phyloP scores from a whole-genome alignment of 1,140 invertebrate genomes.

The Kradibia gibbosae region DNA sequence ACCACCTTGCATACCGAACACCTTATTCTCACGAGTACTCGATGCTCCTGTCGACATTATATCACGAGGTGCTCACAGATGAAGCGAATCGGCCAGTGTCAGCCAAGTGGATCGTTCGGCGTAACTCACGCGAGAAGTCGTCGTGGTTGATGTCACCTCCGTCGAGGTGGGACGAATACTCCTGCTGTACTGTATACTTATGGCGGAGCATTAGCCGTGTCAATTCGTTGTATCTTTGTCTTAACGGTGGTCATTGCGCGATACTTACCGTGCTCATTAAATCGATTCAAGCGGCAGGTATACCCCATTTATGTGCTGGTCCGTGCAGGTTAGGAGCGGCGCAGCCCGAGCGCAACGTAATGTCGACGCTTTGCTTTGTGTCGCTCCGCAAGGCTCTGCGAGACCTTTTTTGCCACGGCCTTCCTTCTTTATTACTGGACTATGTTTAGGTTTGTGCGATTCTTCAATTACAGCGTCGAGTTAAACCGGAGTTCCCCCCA shows the following conservation, averaged over 20 bases:
- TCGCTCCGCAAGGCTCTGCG: not conserved
- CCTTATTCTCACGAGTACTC: not conserved
- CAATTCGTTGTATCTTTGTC: not conserved
- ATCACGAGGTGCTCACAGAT: not conserved
- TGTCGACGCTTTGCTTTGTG: not conserved
- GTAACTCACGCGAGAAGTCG: not conserved
- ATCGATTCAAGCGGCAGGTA: constrained; percentile 59
- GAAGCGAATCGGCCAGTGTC: not conserved
- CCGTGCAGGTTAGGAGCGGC: not conserved
- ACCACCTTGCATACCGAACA: not conserved
- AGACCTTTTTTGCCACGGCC: not conserved
- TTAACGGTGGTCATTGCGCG: not conserved
- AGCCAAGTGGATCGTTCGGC: not conserved
- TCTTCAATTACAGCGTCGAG: constrained; percentile 36
- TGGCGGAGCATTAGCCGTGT: not conserved
- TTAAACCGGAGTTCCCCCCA: not conserved
- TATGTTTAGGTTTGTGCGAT: constrained; percentile 19
- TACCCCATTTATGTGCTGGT: constrained; percentile 13
- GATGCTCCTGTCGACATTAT: not conserved
- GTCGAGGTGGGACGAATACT: not conserved
- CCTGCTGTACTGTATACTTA: not conserved
- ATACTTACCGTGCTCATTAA: constrained; percentile 55
- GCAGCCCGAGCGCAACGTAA: not conserved
- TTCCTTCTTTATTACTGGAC: not conserved
- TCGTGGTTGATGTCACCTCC: too few species aligned